A percentile compares a stretch with the other conserved stretches of the same genome.
Evolutionary conservation across 2,797 vertebrate species (phyloP).

Genomic region (Holocentrus rufus): DNA sequence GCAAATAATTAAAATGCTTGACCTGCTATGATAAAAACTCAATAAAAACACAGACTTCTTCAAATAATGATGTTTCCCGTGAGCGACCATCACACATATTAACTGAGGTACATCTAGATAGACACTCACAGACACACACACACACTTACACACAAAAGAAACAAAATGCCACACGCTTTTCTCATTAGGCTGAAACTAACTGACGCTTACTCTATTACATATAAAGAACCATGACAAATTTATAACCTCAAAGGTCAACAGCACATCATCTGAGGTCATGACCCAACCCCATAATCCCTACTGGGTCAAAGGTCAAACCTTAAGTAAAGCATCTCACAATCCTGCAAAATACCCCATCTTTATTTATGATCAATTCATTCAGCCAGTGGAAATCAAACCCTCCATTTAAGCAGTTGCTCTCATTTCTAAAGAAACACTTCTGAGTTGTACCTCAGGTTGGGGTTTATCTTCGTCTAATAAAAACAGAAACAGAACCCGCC

Average conservation of each 20-base stretch:
- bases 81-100: too few relatives aligned
- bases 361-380: constrained; percentile 1
- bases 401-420: constrained; percentile 11
- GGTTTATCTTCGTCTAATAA: constrained; percentile 5
- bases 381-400: constrained; percentile 18
- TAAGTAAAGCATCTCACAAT: constrained; percentile 10
- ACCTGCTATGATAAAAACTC: too few relatives aligned
- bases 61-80: too few relatives aligned
- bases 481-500: constrained; percentile 57
- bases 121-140: constrained; percentile 8
- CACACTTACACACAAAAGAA: not conserved
- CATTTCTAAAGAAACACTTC: constrained; percentile 35
- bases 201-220: constrained; percentile 18
- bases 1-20: too few relatives aligned
- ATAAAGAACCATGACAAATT: constrained; percentile 16
- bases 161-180: constrained; percentile 11
- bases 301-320: constrained; percentile 35
- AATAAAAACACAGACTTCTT: too few relatives aligned
- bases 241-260: constrained; percentile 23
- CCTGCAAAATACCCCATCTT: not conserved
- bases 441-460: constrained; percentile 8
- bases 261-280: constrained; percentile 35
- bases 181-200: constrained; percentile 5
- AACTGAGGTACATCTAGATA: not conserved
- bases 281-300: constrained; percentile 15